These are phyloP conservation scores for Esox lucius DNA, from an alignment of 2,797 vertebrate genomes.

Conservation along the genomic window DNA sequence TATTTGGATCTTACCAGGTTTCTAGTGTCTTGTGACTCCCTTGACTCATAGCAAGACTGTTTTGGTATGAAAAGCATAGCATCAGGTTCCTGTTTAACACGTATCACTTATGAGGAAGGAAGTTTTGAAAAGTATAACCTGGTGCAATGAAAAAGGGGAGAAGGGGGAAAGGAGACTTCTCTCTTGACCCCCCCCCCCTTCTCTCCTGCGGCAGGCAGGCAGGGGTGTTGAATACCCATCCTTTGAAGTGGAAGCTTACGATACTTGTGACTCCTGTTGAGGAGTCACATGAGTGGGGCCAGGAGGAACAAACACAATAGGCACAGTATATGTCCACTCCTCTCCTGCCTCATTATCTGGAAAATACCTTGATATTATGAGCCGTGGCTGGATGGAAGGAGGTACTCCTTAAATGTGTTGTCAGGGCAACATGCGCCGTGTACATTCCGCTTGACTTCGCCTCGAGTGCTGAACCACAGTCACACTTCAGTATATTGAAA, in stretches of 20 bases:
- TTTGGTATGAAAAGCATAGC: background rate
- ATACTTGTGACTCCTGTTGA: slow-evolving; percentile 86
- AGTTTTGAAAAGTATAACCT: slow-evolving; percentile 61
- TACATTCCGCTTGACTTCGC: slow-evolving; percentile 28
- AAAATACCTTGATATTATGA: slow-evolving; percentile 81
- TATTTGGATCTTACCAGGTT: background rate
- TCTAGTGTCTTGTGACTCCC: slow-evolving; percentile 14
- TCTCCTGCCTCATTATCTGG: slow-evolving; percentile 72
- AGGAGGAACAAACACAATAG: slow-evolving; percentile 83
- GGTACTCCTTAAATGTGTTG: slow-evolving; percentile 54
- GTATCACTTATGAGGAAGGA: slow-evolving; percentile 79
- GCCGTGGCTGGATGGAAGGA: slow-evolving; percentile 73
- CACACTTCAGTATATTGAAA: slow-evolving; percentile 13
- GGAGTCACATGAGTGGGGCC: slow-evolving; percentile 87
- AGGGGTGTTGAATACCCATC: slow-evolving; percentile 38
- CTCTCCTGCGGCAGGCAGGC: slow-evolving; percentile 19
- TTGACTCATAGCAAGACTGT: slow-evolving; percentile 13
- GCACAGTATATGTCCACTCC: slow-evolving; percentile 76
- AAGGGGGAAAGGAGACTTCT: slow-evolving; percentile 31
- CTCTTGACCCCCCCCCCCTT: slow-evolving; percentile 24
- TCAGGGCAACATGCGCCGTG: background rate
- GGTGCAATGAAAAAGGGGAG: slow-evolving; percentile 59
- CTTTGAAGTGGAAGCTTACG: slow-evolving; percentile 85
- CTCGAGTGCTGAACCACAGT: slow-evolving; percentile 6
- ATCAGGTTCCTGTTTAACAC: slow-evolving; percentile 20